Percentiles rank a stretch among this genome's conserved stretches.
phyloP scores from a whole-genome alignment of 1,140 invertebrate genomes.

The Daktulosphaira vitifoliae region DNA sequence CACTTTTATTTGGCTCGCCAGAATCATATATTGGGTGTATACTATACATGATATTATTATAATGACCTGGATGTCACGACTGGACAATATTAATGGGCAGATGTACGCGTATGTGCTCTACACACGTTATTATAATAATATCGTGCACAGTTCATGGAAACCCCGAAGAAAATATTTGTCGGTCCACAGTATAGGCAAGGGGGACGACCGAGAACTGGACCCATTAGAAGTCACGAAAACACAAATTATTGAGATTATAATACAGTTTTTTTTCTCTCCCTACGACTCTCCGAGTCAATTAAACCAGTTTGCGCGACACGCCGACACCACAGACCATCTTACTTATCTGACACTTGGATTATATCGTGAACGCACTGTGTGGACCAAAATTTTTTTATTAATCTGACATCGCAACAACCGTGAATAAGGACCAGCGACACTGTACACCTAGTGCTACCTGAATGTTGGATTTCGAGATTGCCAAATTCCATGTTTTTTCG shows the following conservation, averaged over 20 bases:
- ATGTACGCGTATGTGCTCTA: not conserved
- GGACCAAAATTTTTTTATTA: too few relatives aligned
- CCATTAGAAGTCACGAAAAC: constrained; percentile 26
- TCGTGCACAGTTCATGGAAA: not conserved
- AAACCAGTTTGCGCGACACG: not conserved
- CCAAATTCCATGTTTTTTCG: too few relatives aligned
- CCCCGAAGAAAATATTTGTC: constrained; percentile 18
- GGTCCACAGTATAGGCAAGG: not conserved
- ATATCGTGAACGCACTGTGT: too few relatives aligned
- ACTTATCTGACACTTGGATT: too few relatives aligned
- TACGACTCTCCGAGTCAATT: not conserved
- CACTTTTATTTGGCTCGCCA: constrained; percentile 22
- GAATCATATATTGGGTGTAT: too few relatives aligned
- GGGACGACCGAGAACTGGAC: constrained; percentile 2
- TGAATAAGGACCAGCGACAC: too few relatives aligned
- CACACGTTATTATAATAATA: not conserved
- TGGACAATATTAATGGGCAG: constrained; percentile 25
- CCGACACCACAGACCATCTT: too few relatives aligned
- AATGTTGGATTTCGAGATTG: too few relatives aligned
- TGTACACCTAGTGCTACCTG: too few relatives aligned
- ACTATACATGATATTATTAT: not conserved
- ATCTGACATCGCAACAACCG: too few relatives aligned
- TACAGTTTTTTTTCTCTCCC: constrained; percentile 15
- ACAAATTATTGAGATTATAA: not conserved
- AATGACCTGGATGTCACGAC: constrained; percentile 22